These are phyloP conservation scores for Rhabdornis inornatus DNA, from an alignment of 2,113 vertebrate genomes.

Conservation along the genomic window DNA sequence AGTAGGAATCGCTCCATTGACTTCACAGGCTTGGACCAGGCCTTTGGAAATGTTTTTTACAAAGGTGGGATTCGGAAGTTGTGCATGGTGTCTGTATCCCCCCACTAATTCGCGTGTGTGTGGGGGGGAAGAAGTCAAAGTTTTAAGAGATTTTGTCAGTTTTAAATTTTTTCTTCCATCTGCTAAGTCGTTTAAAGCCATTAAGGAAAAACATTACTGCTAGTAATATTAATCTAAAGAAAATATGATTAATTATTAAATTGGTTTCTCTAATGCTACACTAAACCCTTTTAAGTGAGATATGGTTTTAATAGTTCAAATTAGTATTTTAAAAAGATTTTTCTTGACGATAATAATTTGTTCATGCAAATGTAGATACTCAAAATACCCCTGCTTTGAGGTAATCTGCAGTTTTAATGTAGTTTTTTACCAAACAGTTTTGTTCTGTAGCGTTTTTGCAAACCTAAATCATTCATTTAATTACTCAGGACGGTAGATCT, in stretches of 20 bases:
- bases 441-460: neutral
- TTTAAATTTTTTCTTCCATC: neutral
- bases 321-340: neutral
- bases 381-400: neutral
- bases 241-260: constrained; percentile 57
- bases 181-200: constrained; percentile 26
- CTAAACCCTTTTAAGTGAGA: neutral
- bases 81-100: rapidly evolving
- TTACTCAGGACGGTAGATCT: neutral
- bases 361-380: neutral
- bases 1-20: neutral
- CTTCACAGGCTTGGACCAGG: neutral
- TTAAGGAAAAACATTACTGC: constrained; percentile 24
- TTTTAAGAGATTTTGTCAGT: neutral
- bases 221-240: constrained; percentile 37
- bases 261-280: neutral
- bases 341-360: neutral
- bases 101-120: neutral
- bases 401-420: neutral
- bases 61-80: neutral
- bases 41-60: neutral
- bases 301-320: neutral
- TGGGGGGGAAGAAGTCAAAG: neutral
- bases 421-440: neutral
- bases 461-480: neutral